Conservation (phyloP, 1,140 invertebrate genomes). For the Aphis craccivora region DNA sequence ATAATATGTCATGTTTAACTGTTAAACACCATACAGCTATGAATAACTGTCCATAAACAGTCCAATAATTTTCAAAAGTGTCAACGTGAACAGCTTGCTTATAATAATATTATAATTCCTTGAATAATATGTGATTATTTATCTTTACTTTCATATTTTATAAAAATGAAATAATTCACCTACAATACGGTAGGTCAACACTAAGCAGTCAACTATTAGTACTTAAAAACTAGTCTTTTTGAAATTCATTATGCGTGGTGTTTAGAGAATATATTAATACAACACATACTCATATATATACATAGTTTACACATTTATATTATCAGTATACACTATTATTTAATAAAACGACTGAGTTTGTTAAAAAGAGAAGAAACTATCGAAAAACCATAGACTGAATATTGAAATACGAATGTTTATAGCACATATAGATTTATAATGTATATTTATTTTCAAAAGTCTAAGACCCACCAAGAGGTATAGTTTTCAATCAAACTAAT, state of each 20-base stretch:
- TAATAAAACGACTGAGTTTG: not conserved
- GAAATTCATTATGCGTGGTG: not conserved
- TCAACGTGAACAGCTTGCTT: not conserved
- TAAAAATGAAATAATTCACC: not conserved
- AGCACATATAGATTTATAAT: not conserved
- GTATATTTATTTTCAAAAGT: not conserved
- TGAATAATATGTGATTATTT: not conserved
- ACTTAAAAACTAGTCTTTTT: not conserved
- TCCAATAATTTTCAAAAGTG: not conserved
- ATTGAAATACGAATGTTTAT: not conserved
- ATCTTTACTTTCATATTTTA: not conserved
- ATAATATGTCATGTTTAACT: not conserved
- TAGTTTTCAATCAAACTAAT: not conserved
- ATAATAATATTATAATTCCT: not conserved
- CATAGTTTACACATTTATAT: no score
- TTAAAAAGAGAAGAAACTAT: not conserved
- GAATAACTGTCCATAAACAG: not conserved
- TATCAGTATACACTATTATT: not conserved
- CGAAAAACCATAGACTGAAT: not conserved
- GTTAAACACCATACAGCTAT: not conserved
- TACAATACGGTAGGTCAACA: not conserved
- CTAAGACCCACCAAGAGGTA: not conserved
- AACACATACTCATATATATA: no score
- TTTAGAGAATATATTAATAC: not conserved
- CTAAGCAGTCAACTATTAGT: no score